Evolutionary conservation across 2,113 vertebrate species (phyloP), one percentile per base, ranked within the genome.

Genomic region (Paralichthys olivaceus): DNA sequence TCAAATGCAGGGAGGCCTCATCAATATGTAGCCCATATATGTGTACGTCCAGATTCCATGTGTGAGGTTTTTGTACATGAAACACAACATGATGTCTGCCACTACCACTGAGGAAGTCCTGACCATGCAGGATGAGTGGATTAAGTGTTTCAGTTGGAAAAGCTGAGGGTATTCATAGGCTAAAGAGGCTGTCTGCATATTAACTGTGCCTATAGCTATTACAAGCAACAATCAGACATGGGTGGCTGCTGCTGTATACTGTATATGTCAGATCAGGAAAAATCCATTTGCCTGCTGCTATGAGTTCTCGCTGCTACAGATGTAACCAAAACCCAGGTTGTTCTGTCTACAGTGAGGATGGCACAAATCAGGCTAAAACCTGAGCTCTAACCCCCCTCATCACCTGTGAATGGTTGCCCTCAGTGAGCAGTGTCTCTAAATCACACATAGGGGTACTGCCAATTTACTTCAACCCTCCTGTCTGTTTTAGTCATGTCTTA

Each of bases 401-500:
- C 75, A 73, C 69, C 58, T 75, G 28, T 77, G 61, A 87, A 73
- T 75, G 75, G 69, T 51, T 81, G 64, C 32, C 72, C 43, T 77
- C 55, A 60, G 45, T 77, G 69, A 80, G 73, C 70, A 72, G 28
- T 7, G 2, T 82, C 70, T 86, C 66, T 68, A 72, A 84, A 83
- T 81, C 75, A 66, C 81, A 83, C 68, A 83, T 37, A 69, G 65
- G 68, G 84, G 77, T 83, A 25, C 86, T 80, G 81, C 76, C 80
- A 88, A 61, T 51, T 84, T 73, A 80, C 72, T 74, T 70, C 37
- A 73, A 81, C 69, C 77, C 80, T 86, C n/a, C 77, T 84, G 72
- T 75, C 68, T 70, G 71, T 34, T 87, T 84, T 89, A 80, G 77
- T 88, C 81, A 76, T 81, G 77, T 81, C 85, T 88, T 82, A 69